Evolutionary conservation across 2,113 vertebrate species (phyloP).

Genomic region (Taurulus bubalis): DNA sequence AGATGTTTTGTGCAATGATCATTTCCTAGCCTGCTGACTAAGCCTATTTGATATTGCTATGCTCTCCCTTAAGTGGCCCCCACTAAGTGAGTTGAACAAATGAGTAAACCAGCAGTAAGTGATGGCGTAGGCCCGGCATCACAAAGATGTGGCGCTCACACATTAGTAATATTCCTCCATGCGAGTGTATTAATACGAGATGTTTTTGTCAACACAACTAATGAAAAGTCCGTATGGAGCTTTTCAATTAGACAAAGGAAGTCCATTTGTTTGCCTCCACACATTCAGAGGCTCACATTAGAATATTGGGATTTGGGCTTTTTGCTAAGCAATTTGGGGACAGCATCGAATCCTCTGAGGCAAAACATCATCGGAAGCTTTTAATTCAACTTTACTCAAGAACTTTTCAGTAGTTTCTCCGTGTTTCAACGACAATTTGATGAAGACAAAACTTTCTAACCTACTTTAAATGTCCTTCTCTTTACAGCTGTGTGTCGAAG

Average conservation of each 20-base stretch:
- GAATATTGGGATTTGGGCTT: conserved; percentile 22
- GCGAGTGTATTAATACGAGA: conserved; percentile 13
- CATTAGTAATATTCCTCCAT: conserved; percentile 9
- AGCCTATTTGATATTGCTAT: conserved; percentile 48
- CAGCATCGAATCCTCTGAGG: neutral
- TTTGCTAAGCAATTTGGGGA: conserved; percentile 2
- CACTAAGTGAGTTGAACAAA: conserved; percentile 50
- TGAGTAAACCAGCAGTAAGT: conserved; percentile 19
- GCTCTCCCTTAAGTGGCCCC: conserved; percentile 53
- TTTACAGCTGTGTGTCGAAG: neutral
- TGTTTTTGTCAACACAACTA: conserved; percentile 12
- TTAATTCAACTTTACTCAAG: neutral
- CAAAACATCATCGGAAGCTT: neutral
- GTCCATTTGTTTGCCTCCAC: conserved; percentile 23
- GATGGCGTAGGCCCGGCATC: neutral
- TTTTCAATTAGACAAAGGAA: conserved; percentile 4
- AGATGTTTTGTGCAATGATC: conserved; percentile 57
- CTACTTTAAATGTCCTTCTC: neutral
- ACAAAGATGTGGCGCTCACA: conserved; percentile 47
- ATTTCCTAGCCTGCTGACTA: conserved; percentile 63
- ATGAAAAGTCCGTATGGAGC: conserved; percentile 11
- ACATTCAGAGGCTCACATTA: conserved; percentile 22
- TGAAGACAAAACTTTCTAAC: neutral
- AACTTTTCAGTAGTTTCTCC: neutral
- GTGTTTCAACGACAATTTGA: neutral